A percentile compares a stretch with the other conserved stretches of the same genome.
Evolutionary conservation across 2,113 vertebrate genomes (phyloP).

Genomic region (Oceanodroma tethys): DNA sequence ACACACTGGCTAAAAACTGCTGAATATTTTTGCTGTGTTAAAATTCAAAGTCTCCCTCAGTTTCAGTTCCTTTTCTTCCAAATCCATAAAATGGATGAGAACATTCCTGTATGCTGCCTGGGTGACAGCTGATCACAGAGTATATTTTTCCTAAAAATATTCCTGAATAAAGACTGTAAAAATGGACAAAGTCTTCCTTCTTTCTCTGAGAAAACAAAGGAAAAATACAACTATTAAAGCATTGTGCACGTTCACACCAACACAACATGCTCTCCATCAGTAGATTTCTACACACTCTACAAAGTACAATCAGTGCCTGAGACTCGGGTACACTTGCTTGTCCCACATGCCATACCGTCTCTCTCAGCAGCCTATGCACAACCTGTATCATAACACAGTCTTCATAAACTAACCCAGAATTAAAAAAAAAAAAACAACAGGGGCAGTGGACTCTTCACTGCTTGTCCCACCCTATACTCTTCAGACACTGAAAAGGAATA

Average conservation of each 20-base stretch:
- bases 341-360: not conserved
- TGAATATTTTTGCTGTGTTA: not conserved
- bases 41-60: not conserved
- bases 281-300: not conserved
- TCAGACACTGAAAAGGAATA: not conserved
- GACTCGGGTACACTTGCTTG: not conserved
- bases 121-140: not conserved
- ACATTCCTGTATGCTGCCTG: not conserved
- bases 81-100: not conserved
- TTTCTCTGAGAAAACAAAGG: not conserved
- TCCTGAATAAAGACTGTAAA: not conserved
- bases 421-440: not conserved
- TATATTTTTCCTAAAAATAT: not conserved
- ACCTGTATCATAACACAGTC: not conserved
- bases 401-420: not conserved
- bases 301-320: not conserved
- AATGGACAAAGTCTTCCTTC: not conserved
- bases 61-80: not conserved
- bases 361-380: not conserved
- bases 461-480: not conserved
- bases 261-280: not conserved
- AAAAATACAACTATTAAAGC: not conserved
- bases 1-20: not conserved
- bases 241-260: accelerated
- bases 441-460: not conserved